Base-by-base conservation (phyloP, 2,888 invertebrate genomes). In the Fragum sueziense region DNA sequence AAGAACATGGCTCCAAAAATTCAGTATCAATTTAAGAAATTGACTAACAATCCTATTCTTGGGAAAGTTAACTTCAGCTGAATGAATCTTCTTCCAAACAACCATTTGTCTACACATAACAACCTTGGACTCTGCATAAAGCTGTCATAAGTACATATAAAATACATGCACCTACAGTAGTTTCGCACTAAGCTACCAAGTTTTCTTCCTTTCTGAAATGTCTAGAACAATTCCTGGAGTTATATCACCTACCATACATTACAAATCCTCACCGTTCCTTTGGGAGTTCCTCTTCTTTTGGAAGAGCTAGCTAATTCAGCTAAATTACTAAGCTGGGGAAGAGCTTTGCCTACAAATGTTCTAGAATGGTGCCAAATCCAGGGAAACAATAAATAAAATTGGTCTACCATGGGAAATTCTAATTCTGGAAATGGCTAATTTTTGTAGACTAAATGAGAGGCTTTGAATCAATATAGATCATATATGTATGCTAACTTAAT, bases 361-460 rank as follows among this genome's bases (percentile, higher is more conserved):
- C 33, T 29, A 33, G 14, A 33, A 62, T 62, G 62, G 62, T 62
- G 62, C 62, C 62, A 33, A 62, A 33, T 62, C 34, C 33, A 34
- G 33, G 62, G 29, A 57, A 62, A 62, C 62, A 62, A 62, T 57
- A 62, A 62, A 62, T 62, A 62, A 62, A 62, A 62, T 62, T 31
- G 62, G 34, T 31, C 62, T 62, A 29, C 62, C 62, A 29, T 34
- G 62, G 34, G 34, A 62, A 57, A 57, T 57, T 57, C 57, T 57
- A 57, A 57, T 29, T 57, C 57, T 29, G 29, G 27, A 57, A 57
- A 57, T 57, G 57, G 57, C 57, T 29, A 29, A 57, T 14, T 57
- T 57, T 57, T 57, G 57, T 57, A 29, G 29, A 57, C 57, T 57
- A 29, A 29, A 57, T 57, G 57, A 57, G 57, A 25, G 29, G 29